phyloP scores from a whole-genome alignment of 2,888 invertebrate genomes.

The Rotaria macrura region DNA sequence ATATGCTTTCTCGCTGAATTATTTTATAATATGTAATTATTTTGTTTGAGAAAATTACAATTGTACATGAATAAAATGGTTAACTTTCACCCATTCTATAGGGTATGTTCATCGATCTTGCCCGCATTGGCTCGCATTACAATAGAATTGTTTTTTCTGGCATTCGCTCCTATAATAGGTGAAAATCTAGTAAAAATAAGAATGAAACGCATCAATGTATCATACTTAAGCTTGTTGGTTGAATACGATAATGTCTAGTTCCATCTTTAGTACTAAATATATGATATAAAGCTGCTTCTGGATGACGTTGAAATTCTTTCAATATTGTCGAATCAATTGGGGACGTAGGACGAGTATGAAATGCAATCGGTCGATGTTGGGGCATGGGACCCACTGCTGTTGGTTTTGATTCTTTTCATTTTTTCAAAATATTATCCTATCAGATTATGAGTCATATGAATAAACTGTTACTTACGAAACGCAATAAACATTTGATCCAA shows the following conservation, averaged over 20 bases:
- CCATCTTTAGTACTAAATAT: background rate
- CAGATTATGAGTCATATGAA: no score
- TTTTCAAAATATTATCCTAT: no score
- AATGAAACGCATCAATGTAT: background rate
- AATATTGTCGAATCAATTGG: background rate
- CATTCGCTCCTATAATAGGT: background rate
- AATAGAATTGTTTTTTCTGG: background rate
- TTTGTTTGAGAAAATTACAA: no score
- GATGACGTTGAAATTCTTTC: background rate
- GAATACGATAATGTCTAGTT: background rate
- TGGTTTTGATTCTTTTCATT: background rate
- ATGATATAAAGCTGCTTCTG: background rate
- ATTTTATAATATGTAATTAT: no score
- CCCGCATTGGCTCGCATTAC: no score
- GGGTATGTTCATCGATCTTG: no score
- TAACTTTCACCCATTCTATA: no score
- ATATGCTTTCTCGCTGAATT: no score
- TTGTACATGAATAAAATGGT: no score
- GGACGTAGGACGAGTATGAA: background rate
- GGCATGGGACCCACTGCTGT: no score
- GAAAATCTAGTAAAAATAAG: no score
- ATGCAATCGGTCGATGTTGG: background rate
- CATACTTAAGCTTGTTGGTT: background rate
- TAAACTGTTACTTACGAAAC: background rate
- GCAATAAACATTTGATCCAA: background rate